Evolutionary conservation across 2,113 vertebrate genomes (phyloP), one percentile per base, ranked within the genome.

Genomic region (Thomomys bottae): DNA sequence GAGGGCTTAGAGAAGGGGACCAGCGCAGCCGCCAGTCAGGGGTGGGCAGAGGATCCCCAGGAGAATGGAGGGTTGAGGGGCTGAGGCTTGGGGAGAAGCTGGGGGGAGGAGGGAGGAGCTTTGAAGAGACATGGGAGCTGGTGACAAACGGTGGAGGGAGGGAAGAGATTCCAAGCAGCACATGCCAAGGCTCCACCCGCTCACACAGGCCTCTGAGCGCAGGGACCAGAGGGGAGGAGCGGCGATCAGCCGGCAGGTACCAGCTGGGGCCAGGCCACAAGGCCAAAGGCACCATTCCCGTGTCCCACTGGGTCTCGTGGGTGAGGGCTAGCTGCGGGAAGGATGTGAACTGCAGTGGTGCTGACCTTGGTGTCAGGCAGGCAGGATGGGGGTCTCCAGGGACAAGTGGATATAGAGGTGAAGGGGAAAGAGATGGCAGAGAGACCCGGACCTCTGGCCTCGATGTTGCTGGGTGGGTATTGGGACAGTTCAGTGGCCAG

Each of bases 311-410:
- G 36, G 40, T 40, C 84, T 6, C 2, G 0, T 3, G 40, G 26
- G 57, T 15, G 45, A 7, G 3, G 17, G 49, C 0, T 4, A 79
- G 18, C 72, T 45, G 2, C 4, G 0, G 3, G 36, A 67, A 59
- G 66, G 20, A 8, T 32, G 4, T 11, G 2, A 23, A 17, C 40
- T 3, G 4, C 0, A 9, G 49, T 38, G 36, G 11, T 2, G 40
- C 38, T 61, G 66, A n/a, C 26, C 10, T 10, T 68, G n/a, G 49
- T 34, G 20, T 30, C 1, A n/a, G 15, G 32, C n/a, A 17, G 63
- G 54, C 24, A 5, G 23, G 3, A 4, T 24, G 38, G 45, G 12
- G 49, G 2, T 54, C 49, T 54, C 49, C 17, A 54, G 49, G 49
- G 40, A 18, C 89, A 26, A 2, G 0, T n/a, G 79, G 42, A 17